Base-by-base conservation (phyloP, 1,140 invertebrate genomes). In the Bombus pascuorum region DNA sequence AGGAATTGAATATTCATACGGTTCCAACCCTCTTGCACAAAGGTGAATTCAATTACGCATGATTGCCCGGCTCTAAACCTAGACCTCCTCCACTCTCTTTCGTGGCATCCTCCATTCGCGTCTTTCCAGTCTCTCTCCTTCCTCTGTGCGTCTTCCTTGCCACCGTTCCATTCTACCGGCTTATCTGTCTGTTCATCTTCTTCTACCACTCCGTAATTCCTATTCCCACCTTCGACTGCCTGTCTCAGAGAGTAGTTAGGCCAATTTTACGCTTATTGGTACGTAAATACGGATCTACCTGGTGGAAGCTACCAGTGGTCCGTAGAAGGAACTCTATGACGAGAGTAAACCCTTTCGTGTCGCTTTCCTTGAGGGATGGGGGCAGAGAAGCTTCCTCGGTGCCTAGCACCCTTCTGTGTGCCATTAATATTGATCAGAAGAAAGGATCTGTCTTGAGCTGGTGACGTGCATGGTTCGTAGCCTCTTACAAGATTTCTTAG, bases 181-280 rank as follows among this genome's bases (percentile, higher is more conserved):
- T 62, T 62, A 62, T 62, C 59, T n/a, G 59, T 68, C 66, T 71
- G 65, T 62, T 74, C 76, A 18, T 57, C 44, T 47, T 62, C 66
- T 57, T 57, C 59, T 59, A 34, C 32, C 57, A 34, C 57, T 1
- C n/a, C 59, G 39, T 44, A 59, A 59, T 68, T 59, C 76, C 25
- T 22, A 22, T 28, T 18, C 39, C 12, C 70, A 42, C 57, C n/a
- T 65, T 53, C 25, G 2, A 12, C 75, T 32, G 47, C 3, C 81
- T 65, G 72, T 86, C 87, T 91, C 87, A 10, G 75, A 10, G 72
- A 90, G 90, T 88, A 91, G 92, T 94, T 93, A 89, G 92, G 91
- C 93, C 94, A 94, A 94, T 94, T 94, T 94, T 91, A 92, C 93
- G 93, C 93, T 94, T 93, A 94, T 94, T 93, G 92, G 92, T 92